Conservation (phyloP, 2,797 vertebrate species). For the Typhlichthys eigenmanni region DNA sequence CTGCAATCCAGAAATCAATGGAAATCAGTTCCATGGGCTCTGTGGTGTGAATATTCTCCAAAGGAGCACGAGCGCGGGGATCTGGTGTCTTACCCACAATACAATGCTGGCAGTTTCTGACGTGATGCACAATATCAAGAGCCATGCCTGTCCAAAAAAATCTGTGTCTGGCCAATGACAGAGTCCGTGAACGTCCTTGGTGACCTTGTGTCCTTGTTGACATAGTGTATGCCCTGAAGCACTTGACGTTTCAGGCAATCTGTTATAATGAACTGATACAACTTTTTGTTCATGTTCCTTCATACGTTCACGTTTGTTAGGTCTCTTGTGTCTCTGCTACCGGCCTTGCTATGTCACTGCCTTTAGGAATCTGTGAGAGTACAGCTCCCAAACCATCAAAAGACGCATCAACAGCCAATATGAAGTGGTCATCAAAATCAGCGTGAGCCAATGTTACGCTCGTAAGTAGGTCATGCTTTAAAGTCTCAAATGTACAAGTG, state of each 20-base stretch:
- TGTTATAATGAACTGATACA: conserved; percentile 17
- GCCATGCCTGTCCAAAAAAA: conserved; percentile 31
- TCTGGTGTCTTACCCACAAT: conserved; percentile 22
- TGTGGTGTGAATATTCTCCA: conserved; percentile 15
- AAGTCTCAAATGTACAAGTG: too few species aligned
- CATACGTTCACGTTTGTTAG: conserved; percentile 14
- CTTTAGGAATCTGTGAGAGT: too few species aligned
- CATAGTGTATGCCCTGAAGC: conserved; percentile 12
- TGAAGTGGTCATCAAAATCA: too few species aligned
- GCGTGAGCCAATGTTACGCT: too few species aligned
- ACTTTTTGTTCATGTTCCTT: conserved; percentile 22
- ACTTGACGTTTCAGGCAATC: conserved; percentile 11
- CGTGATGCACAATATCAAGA: conserved; percentile 14
- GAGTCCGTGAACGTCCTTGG: conserved; percentile 1
- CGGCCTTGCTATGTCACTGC: too few species aligned
- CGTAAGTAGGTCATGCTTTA: too few species aligned
- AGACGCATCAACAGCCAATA: too few species aligned
- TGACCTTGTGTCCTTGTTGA: conserved; percentile 7
- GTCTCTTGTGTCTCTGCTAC: conserved; percentile 5
- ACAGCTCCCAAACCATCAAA: too few species aligned
- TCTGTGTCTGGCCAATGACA: conserved; percentile 19
- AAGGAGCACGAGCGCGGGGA: neutral
- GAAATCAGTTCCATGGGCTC: conserved; percentile 5
- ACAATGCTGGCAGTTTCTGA: conserved; percentile 14
- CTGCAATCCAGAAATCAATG: too few species aligned